Conservation (phyloP, 2,888 invertebrate genomes). For the Pheosia tremula region DNA sequence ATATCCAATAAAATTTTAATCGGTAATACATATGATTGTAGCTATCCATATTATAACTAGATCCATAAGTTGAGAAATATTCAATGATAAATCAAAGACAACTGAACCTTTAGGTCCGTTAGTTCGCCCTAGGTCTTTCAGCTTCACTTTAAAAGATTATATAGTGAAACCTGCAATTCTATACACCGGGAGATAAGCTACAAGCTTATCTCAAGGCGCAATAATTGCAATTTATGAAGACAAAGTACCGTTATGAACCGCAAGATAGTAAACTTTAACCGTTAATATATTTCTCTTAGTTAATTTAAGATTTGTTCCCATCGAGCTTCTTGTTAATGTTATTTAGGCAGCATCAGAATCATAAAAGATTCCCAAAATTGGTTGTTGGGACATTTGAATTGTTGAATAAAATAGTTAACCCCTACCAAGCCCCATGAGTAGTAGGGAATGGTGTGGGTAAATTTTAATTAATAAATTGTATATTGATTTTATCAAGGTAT, state of each 20-base stretch:
- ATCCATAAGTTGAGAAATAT: slow-evolving; percentile 1
- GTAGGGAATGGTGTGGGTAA: too few species aligned
- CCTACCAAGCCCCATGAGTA: too few species aligned
- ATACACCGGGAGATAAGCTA: background rate
- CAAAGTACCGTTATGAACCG: background rate
- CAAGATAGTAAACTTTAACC: background rate
- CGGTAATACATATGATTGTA: slow-evolving; percentile 29
- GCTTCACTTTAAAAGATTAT: slow-evolving; percentile 41
- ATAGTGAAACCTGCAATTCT: slow-evolving; percentile 13
- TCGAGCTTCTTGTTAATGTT: background rate
- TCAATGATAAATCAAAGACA: slow-evolving; percentile 35
- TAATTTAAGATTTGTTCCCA: background rate
- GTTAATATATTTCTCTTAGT: background rate
- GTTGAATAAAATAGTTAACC: too few species aligned
- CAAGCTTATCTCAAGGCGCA: background rate
- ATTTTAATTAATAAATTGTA: too few species aligned
- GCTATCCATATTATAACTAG: slow-evolving; percentile 1
- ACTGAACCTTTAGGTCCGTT: slow-evolving; percentile 42
- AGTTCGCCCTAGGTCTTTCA: slow-evolving; percentile 39
- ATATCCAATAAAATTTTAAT: background rate
- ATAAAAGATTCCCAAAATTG: too few species aligned
- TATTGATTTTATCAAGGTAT: too few species aligned
- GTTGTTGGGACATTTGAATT: too few species aligned
- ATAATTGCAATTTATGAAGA: slow-evolving; percentile 1
- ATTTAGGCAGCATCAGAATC: too few species aligned